These are phyloP conservation scores for Caloenas nicobarica DNA, from an alignment of 2,113 vertebrate species.

Conservation along the genomic window DNA sequence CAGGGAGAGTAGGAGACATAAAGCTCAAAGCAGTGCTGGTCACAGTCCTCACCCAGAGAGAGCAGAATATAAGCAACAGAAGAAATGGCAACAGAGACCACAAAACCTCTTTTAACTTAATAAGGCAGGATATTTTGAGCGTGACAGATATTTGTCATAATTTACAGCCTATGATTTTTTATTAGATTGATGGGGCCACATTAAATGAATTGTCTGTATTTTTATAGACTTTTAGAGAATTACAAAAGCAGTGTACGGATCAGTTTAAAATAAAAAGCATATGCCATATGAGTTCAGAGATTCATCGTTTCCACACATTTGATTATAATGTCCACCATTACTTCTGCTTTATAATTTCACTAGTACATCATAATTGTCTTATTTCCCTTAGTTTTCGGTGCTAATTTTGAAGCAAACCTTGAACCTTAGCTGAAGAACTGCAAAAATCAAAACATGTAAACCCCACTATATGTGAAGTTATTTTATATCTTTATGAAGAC, in stretches of 20 bases:
- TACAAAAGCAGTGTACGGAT: neutral
- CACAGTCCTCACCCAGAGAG: neutral
- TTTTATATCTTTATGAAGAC: neutral
- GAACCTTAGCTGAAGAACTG: neutral
- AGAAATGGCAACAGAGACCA: neutral
- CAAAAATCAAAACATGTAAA: neutral
- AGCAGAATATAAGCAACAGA: neutral
- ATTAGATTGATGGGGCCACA: neutral
- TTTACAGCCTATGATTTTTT: neutral
- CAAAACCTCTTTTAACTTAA: neutral
- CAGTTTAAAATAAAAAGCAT: neutral
- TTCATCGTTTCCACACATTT: neutral
- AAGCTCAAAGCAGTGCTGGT: neutral
- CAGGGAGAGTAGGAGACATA: neutral
- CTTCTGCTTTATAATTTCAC: neutral
- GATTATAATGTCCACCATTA: neutral
- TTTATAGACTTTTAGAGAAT: slow-evolving; percentile 14
- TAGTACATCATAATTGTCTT: neutral
- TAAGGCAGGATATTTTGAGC: neutral
- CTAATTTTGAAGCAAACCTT: neutral
- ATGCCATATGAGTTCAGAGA: neutral
- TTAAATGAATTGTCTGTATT: neutral
- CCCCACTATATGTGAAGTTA: neutral
- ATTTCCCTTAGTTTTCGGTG: neutral
- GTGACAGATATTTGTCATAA: neutral